Conservation (phyloP, 2,113 vertebrate species). For the Oceanodroma tethys region DNA sequence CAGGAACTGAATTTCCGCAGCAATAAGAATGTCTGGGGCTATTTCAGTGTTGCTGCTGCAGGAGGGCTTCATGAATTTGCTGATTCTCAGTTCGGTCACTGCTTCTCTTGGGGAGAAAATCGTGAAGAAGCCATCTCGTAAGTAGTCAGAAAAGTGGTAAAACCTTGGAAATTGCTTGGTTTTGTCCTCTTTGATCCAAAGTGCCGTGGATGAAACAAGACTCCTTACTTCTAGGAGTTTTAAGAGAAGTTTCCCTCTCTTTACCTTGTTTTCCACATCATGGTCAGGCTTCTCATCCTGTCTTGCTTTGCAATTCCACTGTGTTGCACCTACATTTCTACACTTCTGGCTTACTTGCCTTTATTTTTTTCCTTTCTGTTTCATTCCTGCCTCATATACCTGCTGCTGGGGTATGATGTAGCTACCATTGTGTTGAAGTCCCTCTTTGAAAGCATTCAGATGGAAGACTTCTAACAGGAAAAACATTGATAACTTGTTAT, state of each 20-base stretch:
- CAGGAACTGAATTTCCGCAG: constrained; percentile 99
- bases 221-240: not conserved
- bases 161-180: not conserved
- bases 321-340: not conserved
- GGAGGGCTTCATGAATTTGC: constrained; percentile 98
- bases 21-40: constrained; percentile 99
- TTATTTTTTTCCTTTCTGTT: not conserved
- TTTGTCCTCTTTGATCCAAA: not conserved
- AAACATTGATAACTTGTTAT: not conserved
- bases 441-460: not conserved
- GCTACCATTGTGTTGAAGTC: not conserved
- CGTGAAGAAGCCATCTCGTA: constrained; percentile 98
- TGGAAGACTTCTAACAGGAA: not conserved
- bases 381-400: not conserved
- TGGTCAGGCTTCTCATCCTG: not conserved
- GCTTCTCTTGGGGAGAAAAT: constrained; percentile 99
- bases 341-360: not conserved
- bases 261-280: not conserved
- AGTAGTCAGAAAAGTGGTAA: constrained; percentile 58
- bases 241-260: not conserved
- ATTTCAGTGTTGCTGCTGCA: constrained; percentile 97
- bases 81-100: constrained; percentile 97
- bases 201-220: not conserved
- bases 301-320: not conserved
- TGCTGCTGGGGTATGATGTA: not conserved